Percentiles rank a stretch among this genome's conserved stretches.
These are phyloP conservation scores for Brachionus rotundiformis DNA, from an alignment of 1,140 invertebrate species.

Conservation along the genomic window DNA sequence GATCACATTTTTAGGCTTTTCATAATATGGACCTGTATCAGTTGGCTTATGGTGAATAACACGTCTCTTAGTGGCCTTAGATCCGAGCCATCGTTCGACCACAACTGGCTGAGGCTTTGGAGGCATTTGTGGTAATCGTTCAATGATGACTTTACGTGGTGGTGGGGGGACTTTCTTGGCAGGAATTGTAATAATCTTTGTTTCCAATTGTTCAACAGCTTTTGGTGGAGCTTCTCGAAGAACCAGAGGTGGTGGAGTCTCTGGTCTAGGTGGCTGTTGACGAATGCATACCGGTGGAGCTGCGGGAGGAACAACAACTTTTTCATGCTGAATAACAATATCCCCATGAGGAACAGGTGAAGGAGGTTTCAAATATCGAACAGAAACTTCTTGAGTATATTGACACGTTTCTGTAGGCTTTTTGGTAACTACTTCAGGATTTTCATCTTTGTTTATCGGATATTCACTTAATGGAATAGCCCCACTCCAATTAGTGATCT, in stretches of 20 bases:
- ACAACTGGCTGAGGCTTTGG: slow-evolving; percentile 42
- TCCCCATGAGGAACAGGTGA: slow-evolving; percentile 48
- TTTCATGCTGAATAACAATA: slow-evolving; percentile 35
- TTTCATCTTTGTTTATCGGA: slow-evolving; percentile 52
- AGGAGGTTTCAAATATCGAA: slow-evolving; percentile 50
- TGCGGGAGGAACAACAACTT: slow-evolving; percentile 11
- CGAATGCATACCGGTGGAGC: slow-evolving; percentile 49
- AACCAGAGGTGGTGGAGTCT: slow-evolving; percentile 45
- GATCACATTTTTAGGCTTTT: slow-evolving; percentile 39
- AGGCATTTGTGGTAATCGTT: slow-evolving; percentile 37
- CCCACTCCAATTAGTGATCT: slow-evolving; percentile 13
- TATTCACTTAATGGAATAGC: slow-evolving; percentile 34
- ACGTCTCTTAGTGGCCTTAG: slow-evolving; percentile 11
- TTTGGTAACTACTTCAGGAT: slow-evolving; percentile 38
- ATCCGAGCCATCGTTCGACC: slow-evolving; percentile 51
- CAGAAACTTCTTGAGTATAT: slow-evolving; percentile 35
- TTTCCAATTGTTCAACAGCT: background rate
- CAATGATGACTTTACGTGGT: slow-evolving; percentile 52
- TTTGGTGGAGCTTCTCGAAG: slow-evolving; percentile 48
- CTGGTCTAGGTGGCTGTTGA: slow-evolving; percentile 42
- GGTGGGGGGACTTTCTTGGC: slow-evolving; percentile 35
- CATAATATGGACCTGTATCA: background rate
- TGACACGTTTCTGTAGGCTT: background rate
- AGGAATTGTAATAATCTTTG: background rate
- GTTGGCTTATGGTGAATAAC: slow-evolving; percentile 42